Evolutionary conservation across 2,888 invertebrate species (phyloP).

Genomic region (Rhyacophila evoluta): DNA sequence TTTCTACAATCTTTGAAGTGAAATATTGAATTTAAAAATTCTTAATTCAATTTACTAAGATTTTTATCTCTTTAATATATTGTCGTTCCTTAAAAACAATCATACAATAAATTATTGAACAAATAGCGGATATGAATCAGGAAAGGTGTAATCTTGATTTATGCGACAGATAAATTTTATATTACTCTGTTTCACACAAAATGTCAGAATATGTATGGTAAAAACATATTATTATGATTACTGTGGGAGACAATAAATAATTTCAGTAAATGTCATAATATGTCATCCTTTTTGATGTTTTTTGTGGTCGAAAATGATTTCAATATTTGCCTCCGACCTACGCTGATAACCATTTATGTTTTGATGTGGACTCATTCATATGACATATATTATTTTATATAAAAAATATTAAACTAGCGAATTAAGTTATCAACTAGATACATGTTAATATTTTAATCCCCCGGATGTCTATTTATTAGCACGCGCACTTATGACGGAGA

Average conservation of each 20-base stretch:
- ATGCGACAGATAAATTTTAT: not conserved
- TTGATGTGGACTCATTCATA: too few relatives aligned
- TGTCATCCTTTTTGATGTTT: not conserved
- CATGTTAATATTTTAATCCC: too few relatives aligned
- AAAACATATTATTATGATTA: not conserved
- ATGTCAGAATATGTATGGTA: not conserved
- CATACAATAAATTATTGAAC: not conserved
- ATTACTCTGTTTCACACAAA: not conserved
- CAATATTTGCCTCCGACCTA: not conserved
- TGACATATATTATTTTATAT: too few relatives aligned
- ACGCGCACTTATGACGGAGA: too few relatives aligned
- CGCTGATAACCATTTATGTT: not conserved
- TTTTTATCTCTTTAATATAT: not conserved
- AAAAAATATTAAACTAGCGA: too few relatives aligned
- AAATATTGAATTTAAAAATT: too few relatives aligned
- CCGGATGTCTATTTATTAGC: too few relatives aligned
- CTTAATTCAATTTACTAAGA: too few relatives aligned
- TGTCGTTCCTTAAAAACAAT: not conserved
- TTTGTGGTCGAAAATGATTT: too few relatives aligned
- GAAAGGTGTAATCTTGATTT: constrained; percentile 12
- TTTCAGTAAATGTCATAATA: not conserved
- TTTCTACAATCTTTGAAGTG: too few relatives aligned
- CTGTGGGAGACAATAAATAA: not conserved
- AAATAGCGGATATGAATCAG: not conserved
- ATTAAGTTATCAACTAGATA: too few relatives aligned